These are phyloP conservation scores for Probaryconus sp. DNA, from an alignment of 1,140 invertebrate genomes.

Conservation along the genomic window DNA sequence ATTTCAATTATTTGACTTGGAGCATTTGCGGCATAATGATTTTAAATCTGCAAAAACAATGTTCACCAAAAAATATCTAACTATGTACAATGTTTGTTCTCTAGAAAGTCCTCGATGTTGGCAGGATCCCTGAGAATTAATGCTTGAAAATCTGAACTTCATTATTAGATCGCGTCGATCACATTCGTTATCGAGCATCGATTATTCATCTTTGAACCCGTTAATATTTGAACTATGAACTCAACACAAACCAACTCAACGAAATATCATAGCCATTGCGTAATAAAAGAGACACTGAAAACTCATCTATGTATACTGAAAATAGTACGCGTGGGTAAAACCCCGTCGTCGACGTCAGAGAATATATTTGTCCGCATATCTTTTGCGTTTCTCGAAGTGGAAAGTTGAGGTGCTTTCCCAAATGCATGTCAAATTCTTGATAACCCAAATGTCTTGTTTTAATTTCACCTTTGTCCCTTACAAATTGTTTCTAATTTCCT, in stretches of 20 bases:
- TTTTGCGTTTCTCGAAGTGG: conserved; percentile 26
- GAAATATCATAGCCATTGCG: conserved; percentile 44
- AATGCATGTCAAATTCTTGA: conserved; percentile 26
- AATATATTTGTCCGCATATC: conserved; percentile 53
- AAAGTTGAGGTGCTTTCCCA: conserved; percentile 42
- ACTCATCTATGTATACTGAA: conserved; percentile 59
- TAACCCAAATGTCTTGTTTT: conserved; percentile 2
- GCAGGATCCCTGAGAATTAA: neutral
- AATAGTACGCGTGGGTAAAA: conserved; percentile 69
- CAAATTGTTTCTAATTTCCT: too few species aligned
- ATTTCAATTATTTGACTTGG: too few species aligned
- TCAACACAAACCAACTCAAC: neutral
- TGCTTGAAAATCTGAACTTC: neutral
- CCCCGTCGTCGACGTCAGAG: conserved; percentile 52
- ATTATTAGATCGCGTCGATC: too few species aligned
- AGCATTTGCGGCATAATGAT: too few species aligned
- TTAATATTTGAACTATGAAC: conserved; percentile 38
- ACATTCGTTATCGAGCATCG: conserved; percentile 10
- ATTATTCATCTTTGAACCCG: too few species aligned
- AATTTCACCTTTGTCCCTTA: conserved; percentile 5
- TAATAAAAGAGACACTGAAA: conserved; percentile 50
- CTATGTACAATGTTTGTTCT: too few species aligned
- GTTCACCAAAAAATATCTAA: too few species aligned
- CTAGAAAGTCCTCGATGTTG: too few species aligned
- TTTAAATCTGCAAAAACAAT: too few species aligned